phyloP scores from a whole-genome alignment of 1,140 invertebrate species.

The Myzus persicae region DNA sequence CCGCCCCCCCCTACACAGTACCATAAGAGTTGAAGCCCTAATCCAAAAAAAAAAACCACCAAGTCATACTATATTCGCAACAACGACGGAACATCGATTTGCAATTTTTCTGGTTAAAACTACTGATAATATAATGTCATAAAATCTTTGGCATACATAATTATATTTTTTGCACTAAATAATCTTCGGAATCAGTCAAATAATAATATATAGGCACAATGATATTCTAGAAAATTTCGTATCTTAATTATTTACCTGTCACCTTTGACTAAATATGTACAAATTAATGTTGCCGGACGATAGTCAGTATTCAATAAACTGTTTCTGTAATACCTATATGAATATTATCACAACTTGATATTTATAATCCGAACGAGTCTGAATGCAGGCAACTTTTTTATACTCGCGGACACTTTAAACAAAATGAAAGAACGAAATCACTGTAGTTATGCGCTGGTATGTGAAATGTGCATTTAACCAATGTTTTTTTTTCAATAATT shows the following conservation, averaged over 20 bases:
- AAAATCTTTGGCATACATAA: neutral
- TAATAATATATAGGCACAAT: neutral
- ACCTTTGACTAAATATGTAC: too few species aligned
- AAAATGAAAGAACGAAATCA: neutral
- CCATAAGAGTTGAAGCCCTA: too few species aligned
- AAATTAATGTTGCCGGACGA: neutral
- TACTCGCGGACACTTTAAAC: rapidly evolving
- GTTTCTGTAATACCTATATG: neutral
- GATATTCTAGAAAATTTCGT: neutral
- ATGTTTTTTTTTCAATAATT: neutral
- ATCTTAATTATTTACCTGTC: too few species aligned
- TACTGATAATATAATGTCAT: neutral
- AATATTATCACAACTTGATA: neutral
- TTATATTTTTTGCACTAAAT: neutral
- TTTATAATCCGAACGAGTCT: neutral
- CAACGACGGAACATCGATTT: neutral
- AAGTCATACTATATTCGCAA: neutral
- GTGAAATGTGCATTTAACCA: neutral
- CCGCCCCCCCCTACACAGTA: too few species aligned
- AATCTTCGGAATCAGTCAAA: neutral
- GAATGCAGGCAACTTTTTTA: neutral
- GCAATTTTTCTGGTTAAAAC: neutral
- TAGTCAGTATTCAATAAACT: neutral
- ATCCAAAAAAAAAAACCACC: neutral
- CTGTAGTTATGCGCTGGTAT: neutral